A percentile compares a stretch with the other conserved stretches of the same genome.
These are phyloP conservation scores for Thunnus albacares DNA, from an alignment of 2,797 vertebrate species.

Conservation along the genomic window DNA sequence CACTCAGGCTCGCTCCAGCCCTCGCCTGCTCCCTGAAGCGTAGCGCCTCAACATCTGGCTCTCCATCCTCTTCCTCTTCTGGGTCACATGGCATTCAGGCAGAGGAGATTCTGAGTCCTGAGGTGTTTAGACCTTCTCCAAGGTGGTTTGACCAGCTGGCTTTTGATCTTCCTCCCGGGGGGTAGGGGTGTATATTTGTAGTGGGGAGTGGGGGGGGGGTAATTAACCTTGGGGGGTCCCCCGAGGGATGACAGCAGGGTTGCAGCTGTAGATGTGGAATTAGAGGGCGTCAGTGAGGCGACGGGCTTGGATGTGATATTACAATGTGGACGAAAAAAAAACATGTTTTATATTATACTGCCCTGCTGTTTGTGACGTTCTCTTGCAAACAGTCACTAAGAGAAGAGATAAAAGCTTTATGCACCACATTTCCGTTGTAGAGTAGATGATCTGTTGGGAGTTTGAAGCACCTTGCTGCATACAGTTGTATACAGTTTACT, in stretches of 20 bases:
- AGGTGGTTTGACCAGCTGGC: conserved; percentile 63
- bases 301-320: conserved; percentile 15
- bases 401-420: neutral
- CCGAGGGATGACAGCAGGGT: conserved; percentile 15
- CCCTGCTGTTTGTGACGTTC: neutral
- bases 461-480: too few species aligned
- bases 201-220: neutral
- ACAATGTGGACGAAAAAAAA: neutral
- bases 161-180: conserved; percentile 48
- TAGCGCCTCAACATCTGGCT: conserved; percentile 77
- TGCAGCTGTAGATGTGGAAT: conserved; percentile 35
- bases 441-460: neutral
- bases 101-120: conserved; percentile 51
- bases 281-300: conserved; percentile 4
- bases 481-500: too few species aligned
- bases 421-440: neutral
- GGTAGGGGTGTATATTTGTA: conserved; percentile 14
- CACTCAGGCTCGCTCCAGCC: conserved; percentile 44
- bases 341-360: neutral
- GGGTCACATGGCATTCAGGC: conserved; percentile 68
- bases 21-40: conserved; percentile 54
- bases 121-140: conserved; percentile 47
- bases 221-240: conserved; percentile 15
- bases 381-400: neutral
- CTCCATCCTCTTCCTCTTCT: conserved; percentile 59